Percentiles rank a stretch among this genome's conserved stretches.
Conservation (phyloP, 2,888 invertebrate genomes). For the Cheilosia soror region DNA sequence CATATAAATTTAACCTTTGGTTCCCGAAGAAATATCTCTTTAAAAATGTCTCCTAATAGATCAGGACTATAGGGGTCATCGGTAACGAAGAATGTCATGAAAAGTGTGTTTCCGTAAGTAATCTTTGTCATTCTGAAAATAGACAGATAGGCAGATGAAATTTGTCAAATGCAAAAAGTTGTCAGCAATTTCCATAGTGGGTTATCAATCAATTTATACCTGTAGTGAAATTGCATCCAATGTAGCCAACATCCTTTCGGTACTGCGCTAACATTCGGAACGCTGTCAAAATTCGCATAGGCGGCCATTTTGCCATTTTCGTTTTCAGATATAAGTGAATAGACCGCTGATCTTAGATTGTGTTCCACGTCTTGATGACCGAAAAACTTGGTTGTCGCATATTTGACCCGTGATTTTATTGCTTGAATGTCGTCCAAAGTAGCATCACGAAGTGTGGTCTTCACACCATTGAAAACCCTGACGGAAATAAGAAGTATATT, state of each 20-base stretch:
- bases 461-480: neutral
- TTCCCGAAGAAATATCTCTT: slow-evolving; percentile 55
- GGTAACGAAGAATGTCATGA: slow-evolving; percentile 36
- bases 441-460: slow-evolving; percentile 48
- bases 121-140: slow-evolving; percentile 20
- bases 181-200: too few species aligned
- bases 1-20: slow-evolving; percentile 60
- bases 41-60: slow-evolving; percentile 7
- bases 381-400: slow-evolving; percentile 25
- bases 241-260: slow-evolving; percentile 78
- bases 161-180: too few species aligned
- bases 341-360: slow-evolving; percentile 8
- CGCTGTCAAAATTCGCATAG: slow-evolving; percentile 79
- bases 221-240: slow-evolving; percentile 79
- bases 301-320: slow-evolving; percentile 72
- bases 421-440: slow-evolving; percentile 6
- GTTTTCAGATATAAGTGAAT: slow-evolving; percentile 32
- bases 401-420: neutral
- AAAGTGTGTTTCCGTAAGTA: slow-evolving; percentile 58
- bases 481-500: neutral
- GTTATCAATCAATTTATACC: slow-evolving; percentile 73
- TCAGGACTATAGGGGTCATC: slow-evolving; percentile 32
- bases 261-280: slow-evolving; percentile 78
- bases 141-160: neutral
- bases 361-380: slow-evolving; percentile 21